Base-by-base conservation (phyloP, 2,888 invertebrate species). In the Rotaria macrura region DNA sequence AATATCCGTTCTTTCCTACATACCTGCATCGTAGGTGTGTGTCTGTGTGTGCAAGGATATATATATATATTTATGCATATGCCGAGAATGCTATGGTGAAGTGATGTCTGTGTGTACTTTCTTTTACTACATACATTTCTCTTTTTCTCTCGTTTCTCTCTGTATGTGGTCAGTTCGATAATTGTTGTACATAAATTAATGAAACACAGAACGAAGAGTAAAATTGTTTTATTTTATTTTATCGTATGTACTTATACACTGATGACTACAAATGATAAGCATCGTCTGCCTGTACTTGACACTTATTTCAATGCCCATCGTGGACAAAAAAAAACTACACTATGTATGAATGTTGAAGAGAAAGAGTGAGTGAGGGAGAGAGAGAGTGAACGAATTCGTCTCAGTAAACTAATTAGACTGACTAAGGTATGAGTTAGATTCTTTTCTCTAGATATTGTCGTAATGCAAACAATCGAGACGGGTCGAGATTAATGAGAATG, bases 221-320 rank as follows among this genome's bases (percentile, higher is more conserved):
- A 57, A 57, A 57, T 57, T 65, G 65, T 17, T n/a, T n/a, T n/a
- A n/a, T 65, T 65, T 34, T 49, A 17, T 49, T 65, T 65, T 65
- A 65, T 65, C 65, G 65, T 65, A 65, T 65, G 65, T 65, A 65
- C 65, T 65, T 20, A 65, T 38, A 65, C n/a, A 25, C 25, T 54
- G 54, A 65, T 65, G 65, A 65, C 29, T 34, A 65, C 65, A 65
- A 65, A 65, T 65, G 65, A 65, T 65, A 65, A 65, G 65, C 65
- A 34, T 65, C 65, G 65, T 65, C 65, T 65, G 65, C 38, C 65
- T 65, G 65, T 65, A 65, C 65, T 65, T 65, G 65, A 65, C 65
- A 65, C 65, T 34, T 65, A 65, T 65, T 65, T 65, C 34, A 65
- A 65, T 65, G 65, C 38, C 7, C 65, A 29, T 17, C 34, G 34